A percentile compares a stretch with the other conserved stretches of the same genome.
These are phyloP conservation scores for Tyrannus savana DNA, from an alignment of 2,113 vertebrate species.

Conservation along the genomic window DNA sequence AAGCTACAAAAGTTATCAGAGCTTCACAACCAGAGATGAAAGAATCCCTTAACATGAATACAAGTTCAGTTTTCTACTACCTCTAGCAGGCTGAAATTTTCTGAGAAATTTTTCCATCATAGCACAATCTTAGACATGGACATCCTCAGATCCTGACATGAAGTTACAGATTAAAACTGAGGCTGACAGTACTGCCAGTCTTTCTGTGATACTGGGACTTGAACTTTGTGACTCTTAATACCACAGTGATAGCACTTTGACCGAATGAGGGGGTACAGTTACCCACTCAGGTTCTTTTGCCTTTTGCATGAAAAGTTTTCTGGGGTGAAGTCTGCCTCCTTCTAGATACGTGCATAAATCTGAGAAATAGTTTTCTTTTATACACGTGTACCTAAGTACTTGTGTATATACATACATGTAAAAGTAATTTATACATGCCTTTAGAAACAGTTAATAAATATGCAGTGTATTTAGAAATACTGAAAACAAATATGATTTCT, in stretches of 20 bases:
- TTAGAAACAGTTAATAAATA: background rate
- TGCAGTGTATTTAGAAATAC: background rate
- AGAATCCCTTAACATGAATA: background rate
- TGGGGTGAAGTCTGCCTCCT: background rate
- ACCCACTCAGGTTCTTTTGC: background rate
- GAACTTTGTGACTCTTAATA: background rate
- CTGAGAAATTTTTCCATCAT: background rate
- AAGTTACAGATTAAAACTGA: background rate
- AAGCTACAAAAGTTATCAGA: background rate
- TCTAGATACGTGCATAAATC: background rate
- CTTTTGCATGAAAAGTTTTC: background rate
- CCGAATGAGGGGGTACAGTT: background rate
- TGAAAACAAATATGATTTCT: background rate
- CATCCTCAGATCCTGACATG: background rate
- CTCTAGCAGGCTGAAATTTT: background rate
- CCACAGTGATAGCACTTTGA: background rate
- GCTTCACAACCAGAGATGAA: background rate
- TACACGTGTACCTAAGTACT: fast-evolving
- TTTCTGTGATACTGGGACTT: background rate
- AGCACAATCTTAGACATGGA: background rate
- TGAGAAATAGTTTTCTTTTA: background rate
- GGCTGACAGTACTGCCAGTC: background rate
- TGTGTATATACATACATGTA: fast-evolving
- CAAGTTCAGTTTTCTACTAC: background rate
- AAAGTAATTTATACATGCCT: background rate